Evolutionary conservation across 2,888 invertebrate species (phyloP), one percentile per base, ranked within the genome.

Genomic region (Magallana nippona): DNA sequence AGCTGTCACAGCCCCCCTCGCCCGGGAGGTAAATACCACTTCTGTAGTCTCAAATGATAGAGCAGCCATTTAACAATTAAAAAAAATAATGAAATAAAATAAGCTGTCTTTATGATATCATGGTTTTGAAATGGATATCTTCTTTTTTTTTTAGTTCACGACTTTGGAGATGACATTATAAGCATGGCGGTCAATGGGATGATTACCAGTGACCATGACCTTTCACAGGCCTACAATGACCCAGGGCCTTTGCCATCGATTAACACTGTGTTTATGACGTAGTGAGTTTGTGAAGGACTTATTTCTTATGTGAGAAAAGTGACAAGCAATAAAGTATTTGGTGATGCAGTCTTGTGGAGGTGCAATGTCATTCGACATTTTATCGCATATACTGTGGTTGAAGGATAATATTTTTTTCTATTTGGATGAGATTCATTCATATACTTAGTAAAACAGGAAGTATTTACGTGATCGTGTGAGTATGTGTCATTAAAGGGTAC

Each of bases 191-290:
- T 92, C 82, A 89, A 89, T 15, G 90, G 91, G 60, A 91, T 92
- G 90, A 84, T 92, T 19, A 88, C 88, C 55, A 85, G 88, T 22
- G 92, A 92, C 27, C 91, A 91, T 71, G 92, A 92, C 62, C 86
- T 92, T 82, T 87, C 90, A 56, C 87, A 89, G 17, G 86, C 88
- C 0, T 92, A 88, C 82, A 84, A 86, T 1, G 92, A 92, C 44
- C 90, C 89, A 0, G 91, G 91, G 5, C 90, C 92, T 2, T 86
- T 92, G 17, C 91, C 92, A 5, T 90, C 92, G 8, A 91, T 92
- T 63, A 92, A 91, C 83, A 91, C 92, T 1, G 91, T 92, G 10
- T 92, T 91, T 62, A 88, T 90, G 87, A 89, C 89, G 10, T 87
- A 87, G 86, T 71, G 22, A 10, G 10, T 11, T 27, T 13, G 19